phyloP scores from a whole-genome alignment of 2,888 invertebrate genomes.

The Cybosia mesomella region DNA sequence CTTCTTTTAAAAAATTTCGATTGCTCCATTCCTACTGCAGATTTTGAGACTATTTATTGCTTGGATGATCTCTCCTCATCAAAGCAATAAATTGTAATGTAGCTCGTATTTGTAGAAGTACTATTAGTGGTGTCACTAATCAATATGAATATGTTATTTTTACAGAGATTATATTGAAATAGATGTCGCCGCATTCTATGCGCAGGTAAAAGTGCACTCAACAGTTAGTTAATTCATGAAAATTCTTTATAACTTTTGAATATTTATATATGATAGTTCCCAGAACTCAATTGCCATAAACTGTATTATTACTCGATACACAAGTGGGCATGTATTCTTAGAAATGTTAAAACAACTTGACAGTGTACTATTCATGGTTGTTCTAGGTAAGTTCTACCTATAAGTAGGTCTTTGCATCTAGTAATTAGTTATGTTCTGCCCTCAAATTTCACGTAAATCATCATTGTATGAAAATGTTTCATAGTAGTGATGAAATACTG shows the following conservation, averaged over 20 bases:
- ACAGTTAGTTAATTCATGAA: background rate
- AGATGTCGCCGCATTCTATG: background rate
- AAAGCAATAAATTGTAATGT: no score
- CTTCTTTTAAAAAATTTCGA: no score
- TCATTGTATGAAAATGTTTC: background rate
- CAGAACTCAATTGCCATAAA: background rate
- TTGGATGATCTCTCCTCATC: no score
- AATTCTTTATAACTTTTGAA: background rate
- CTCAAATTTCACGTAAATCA: background rate
- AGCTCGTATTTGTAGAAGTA: no score
- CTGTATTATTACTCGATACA: background rate
- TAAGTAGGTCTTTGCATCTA: background rate
- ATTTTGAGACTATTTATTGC: no score
- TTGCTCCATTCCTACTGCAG: no score
- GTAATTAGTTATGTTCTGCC: background rate
- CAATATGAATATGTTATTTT: no score
- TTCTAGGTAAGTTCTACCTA: background rate
- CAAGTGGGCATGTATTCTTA: background rate
- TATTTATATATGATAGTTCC: background rate
- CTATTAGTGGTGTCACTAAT: no score
- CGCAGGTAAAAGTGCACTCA: background rate
- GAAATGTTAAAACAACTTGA: background rate
- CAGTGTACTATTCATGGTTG: background rate
- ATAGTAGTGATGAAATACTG: background rate
- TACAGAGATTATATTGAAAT: no score